Base-by-base conservation (phyloP, 1,140 invertebrate genomes). In the Drosophila albomicans region DNA sequence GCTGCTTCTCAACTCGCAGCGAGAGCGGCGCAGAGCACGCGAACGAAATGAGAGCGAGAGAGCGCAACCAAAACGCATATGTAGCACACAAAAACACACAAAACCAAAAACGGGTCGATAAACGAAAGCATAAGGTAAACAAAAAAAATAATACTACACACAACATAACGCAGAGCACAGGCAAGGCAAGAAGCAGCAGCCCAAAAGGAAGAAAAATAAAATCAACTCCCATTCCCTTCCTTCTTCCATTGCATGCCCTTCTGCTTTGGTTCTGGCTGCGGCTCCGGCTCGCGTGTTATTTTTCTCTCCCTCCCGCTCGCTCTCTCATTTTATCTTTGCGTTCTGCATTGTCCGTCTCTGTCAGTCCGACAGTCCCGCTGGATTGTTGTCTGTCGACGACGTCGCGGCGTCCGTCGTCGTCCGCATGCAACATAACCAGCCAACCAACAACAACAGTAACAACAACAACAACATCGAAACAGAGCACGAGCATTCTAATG, bases 41-140 rank as follows among this genome's bases (percentile, higher is more conserved):
- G 71, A 74, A 35, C 45, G 25, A 56, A 15, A 66, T 61, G 52
- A 75, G 62, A 63, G 38, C 11, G 45, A 73, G 51, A 81, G 66
- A 77, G 67, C 72, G 69, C 59, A 45, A 56, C 15, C 69, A 52
- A 75, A 52, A 67, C 65, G 64, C 82, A 81, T 67, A 77, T 79
- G 72, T 81, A 82, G 80, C 79, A 79, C 75, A 81, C 79, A 86
- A 66, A 77, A 71, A 78, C 78, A 75, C 67, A 77, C 66, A 74
- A 73, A 75, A 75, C 72, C 72, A 75, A 75, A 75, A 89, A 90
- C 86, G 87, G 87, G 86, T 91, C 87, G 82, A 90, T 90, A 90
- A 90, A 90, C 87, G 87, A 90, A 91, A 90, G 86, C 86, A 86
- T 87, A 88, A 88, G 82, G 84, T 88, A 88, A 88, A 88, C 84